Evolutionary conservation across 2,888 invertebrate species (phyloP), one percentile per base, ranked within the genome.

Genomic region (Trimorus sp.): DNA sequence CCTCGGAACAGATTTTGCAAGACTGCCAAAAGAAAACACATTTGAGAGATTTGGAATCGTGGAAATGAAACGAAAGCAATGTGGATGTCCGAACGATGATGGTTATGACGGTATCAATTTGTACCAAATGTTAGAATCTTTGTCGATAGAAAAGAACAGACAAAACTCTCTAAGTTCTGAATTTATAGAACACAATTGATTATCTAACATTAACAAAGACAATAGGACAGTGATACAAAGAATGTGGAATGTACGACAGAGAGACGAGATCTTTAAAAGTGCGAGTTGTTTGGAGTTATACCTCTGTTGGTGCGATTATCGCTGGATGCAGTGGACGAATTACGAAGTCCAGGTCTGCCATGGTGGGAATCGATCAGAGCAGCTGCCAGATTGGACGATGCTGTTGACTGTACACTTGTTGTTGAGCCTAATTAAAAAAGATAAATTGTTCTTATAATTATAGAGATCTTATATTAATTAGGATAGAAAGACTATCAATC

Each of bases 351-450:
- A 53, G 89, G 88, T 58, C 92, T 92, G 76, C 93, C 92, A 14
- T 93, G 93, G 84, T 92, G 91, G n/a, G 92, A 92, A 84, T 94
- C 94, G 82, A 94, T 90, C 63, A 94, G 91, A 5, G 94, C 93
- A 49, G 94, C 94, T 59, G 94, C 94, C 58, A 94, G 91, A 87
- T 93, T 93, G 49, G 93, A 93, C 42, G 93, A 92, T 83, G 92
- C 92, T 76, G 92, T 91, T 58, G 91, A 91, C 85, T 91, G 91
- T 60, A 91, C 89, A 83, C 91, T 91, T 75, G 91, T 91, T 70
- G 90, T 91, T 48, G 91, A 92, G 83, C 91, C 91, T 91, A 80
- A 54, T 40, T 15, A 40, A 26, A 51, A 51, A 51, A 9, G 7
- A 59, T 48, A 53, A 49, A 49, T 48, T 48, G n/a, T 48, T 7